A percentile compares a stretch with the other conserved stretches of the same genome.
phyloP scores from a whole-genome alignment of 2,113 vertebrate genomes.

The Sylvia atricapilla region DNA sequence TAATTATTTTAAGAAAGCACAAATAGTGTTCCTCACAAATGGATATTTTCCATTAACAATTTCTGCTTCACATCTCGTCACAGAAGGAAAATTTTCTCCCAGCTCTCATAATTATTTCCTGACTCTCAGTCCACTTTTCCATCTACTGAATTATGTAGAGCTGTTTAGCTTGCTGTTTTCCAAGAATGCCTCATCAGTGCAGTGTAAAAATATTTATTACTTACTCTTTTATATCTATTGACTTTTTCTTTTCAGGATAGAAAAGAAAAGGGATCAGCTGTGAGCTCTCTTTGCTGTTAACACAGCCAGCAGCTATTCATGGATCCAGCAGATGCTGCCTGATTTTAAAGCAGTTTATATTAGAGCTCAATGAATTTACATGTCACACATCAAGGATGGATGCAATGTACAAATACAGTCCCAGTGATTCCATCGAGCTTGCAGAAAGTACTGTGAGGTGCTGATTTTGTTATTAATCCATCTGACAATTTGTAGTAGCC shows the following conservation, averaged over 20 bases:
- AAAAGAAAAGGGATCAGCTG: slow-evolving; percentile 50
- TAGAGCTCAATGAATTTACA: slow-evolving; percentile 43
- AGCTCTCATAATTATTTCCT: slow-evolving; percentile 47
- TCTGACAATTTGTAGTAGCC: background rate
- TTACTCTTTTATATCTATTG: slow-evolving; percentile 44
- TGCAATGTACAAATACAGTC: background rate
- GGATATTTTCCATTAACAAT: background rate
- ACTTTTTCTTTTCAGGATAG: slow-evolving; percentile 30
- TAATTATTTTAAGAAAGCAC: background rate
- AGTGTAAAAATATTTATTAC: slow-evolving; percentile 59
- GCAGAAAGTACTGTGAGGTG: background rate
- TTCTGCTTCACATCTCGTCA: background rate
- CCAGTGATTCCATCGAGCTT: background rate
- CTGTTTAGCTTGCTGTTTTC: slow-evolving; percentile 64
- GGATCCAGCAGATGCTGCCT: slow-evolving; percentile 40
- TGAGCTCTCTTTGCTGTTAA: slow-evolving; percentile 41
- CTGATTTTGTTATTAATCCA: background rate
- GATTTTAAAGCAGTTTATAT: slow-evolving; percentile 45
- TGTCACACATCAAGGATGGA: background rate
- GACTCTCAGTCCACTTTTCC: slow-evolving; percentile 33
- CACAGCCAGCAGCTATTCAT: slow-evolving; percentile 36
- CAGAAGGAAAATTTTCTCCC: slow-evolving; percentile 1
- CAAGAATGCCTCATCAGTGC: slow-evolving; percentile 64
- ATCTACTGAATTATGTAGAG: slow-evolving; percentile 49
- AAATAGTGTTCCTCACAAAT: background rate